Conservation (phyloP, 1,140 invertebrate species). For the Lordiphosa stackelbergi region DNA sequence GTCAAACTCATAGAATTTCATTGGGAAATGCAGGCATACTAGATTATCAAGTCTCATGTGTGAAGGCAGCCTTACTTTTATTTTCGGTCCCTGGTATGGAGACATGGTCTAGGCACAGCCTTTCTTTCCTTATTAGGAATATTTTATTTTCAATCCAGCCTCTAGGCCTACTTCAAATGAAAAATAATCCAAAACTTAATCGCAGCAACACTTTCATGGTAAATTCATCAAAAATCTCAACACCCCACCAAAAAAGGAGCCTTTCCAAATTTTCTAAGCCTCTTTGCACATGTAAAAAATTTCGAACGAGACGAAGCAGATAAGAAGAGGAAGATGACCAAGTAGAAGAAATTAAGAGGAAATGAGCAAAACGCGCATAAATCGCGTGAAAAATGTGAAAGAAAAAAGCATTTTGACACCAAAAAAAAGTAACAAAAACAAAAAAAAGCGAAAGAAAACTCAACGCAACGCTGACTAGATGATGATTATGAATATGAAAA, state of each 20-base stretch:
- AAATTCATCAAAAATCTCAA: conserved; percentile 66
- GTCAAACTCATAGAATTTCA: too few relatives aligned
- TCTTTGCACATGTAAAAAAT: conserved; percentile 40
- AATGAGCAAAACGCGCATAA: conserved; percentile 49
- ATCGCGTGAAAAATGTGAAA: conserved; percentile 74
- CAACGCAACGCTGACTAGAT: conserved; percentile 53
- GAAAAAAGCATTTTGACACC: conserved; percentile 70
- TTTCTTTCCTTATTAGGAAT: too few relatives aligned
- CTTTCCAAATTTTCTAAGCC: conserved; percentile 48
- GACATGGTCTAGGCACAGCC: too few relatives aligned
- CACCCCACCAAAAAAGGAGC: conserved; percentile 59
- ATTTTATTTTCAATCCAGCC: too few relatives aligned
- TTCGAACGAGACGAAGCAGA: conserved; percentile 23
- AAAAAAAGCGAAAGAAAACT: conserved; percentile 43
- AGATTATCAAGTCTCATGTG: too few relatives aligned
- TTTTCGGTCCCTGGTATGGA: too few relatives aligned
- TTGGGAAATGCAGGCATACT: too few relatives aligned
- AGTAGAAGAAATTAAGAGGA: conserved; percentile 28
- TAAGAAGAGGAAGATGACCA: conserved; percentile 13
- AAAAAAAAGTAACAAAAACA: conserved; percentile 24
- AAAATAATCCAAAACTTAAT: neutral
- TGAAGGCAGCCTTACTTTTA: too few relatives aligned
- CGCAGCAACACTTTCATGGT: conserved; percentile 1
- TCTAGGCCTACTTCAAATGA: neutral
- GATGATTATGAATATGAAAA: conserved; percentile 75